Conservation (phyloP, 2,113 vertebrate genomes). For the Ctenodactylus gundi region DNA sequence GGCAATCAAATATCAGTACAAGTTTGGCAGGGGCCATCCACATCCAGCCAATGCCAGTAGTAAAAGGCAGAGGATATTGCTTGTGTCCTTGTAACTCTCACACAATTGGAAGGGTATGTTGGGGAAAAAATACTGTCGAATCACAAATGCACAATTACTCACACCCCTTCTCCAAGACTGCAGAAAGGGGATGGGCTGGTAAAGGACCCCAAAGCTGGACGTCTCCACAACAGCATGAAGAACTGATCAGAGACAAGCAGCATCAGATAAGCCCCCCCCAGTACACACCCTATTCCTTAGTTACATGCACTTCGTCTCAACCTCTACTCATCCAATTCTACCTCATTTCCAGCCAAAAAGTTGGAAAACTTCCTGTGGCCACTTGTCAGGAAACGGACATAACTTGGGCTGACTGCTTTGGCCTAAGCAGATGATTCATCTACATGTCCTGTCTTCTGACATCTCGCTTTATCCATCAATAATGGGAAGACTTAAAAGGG, state of each 20-base stretch:
- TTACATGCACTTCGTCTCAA: not conserved
- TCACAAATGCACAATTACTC: not conserved
- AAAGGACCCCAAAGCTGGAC: not conserved
- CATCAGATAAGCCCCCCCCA: not conserved
- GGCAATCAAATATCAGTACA: not conserved
- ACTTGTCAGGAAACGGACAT: not conserved
- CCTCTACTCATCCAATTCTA: not conserved
- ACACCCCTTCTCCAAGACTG: not conserved
- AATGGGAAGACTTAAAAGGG: not conserved
- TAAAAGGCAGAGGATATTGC: not conserved
- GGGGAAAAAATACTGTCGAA: not conserved
- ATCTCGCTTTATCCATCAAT: not conserved
- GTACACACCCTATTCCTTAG: not conserved
- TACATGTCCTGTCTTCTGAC: too few relatives aligned
- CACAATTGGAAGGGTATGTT: not conserved
- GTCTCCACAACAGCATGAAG: not conserved
- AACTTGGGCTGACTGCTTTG: fast-evolving
- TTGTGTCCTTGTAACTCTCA: not conserved
- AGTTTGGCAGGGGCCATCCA: not conserved
- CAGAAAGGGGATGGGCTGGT: not conserved
- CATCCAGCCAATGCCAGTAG: not conserved
- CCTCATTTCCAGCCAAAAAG: not conserved
- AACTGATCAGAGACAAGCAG: not conserved
- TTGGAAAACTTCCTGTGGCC: not conserved
- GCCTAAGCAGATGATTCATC: not conserved